Conservation (phyloP, 2,888 invertebrate species). For the Sussaba pulchella region DNA sequence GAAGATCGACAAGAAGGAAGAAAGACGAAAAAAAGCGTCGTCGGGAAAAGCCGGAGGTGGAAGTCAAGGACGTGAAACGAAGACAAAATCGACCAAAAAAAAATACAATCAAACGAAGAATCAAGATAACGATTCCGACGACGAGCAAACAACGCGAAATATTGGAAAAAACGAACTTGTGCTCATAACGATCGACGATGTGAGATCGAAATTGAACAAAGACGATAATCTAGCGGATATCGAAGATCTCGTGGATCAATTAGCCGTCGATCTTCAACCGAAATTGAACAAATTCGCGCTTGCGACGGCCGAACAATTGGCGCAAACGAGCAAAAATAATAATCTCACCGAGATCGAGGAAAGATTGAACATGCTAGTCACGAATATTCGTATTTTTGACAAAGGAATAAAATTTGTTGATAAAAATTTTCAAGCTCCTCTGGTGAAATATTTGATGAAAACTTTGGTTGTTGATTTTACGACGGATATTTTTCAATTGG, state of each 20-base stretch:
- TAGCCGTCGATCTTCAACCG: slow-evolving; percentile 90
- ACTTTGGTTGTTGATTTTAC: slow-evolving; percentile 93
- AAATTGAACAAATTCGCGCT: slow-evolving; percentile 89
- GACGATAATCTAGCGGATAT: slow-evolving; percentile 87
- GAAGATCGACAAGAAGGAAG: slow-evolving; percentile 92
- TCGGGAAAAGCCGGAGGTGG: slow-evolving; percentile 96
- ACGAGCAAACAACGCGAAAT: slow-evolving; percentile 84
- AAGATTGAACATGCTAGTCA: slow-evolving; percentile 90
- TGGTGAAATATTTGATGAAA: slow-evolving; percentile 94
- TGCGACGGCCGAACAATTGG: slow-evolving; percentile 89
- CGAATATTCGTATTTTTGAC: slow-evolving; percentile 92
- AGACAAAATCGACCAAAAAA: slow-evolving; percentile 97
- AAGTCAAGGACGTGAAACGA: slow-evolving; percentile 96
- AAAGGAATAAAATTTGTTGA: slow-evolving; percentile 90
- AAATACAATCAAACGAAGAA: slow-evolving; percentile 87
- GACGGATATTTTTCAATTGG: slow-evolving; percentile 91
- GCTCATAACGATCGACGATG: slow-evolving; percentile 88
- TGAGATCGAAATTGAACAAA: slow-evolving; percentile 87
- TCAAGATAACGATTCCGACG: slow-evolving; percentile 89
- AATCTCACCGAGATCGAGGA: slow-evolving; percentile 87
- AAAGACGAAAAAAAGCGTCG: slow-evolving; percentile 94
- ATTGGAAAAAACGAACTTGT: slow-evolving; percentile 86
- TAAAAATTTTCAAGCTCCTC: slow-evolving; percentile 87
- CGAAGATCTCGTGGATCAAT: slow-evolving; percentile 89
- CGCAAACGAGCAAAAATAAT: slow-evolving; percentile 87